Percentiles rank a stretch among this genome's conserved stretches.
Evolutionary conservation across 2,113 vertebrate genomes (phyloP).

Genomic region (Chaetorhynchus papuensis): DNA sequence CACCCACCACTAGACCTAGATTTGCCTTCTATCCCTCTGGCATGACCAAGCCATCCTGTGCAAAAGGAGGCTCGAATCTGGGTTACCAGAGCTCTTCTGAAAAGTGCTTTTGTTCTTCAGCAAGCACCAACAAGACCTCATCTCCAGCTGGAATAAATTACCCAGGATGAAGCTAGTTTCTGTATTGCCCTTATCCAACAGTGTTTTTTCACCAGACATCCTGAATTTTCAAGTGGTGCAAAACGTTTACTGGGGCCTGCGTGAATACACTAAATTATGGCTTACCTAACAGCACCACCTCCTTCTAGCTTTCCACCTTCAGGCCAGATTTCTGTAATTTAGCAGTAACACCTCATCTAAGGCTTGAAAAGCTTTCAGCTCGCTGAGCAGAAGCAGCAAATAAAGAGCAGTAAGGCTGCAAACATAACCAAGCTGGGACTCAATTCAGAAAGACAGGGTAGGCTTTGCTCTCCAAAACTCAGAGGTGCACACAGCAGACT

Average conservation of each 20-base stretch:
- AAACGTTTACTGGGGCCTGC: background rate
- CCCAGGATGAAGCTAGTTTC: background rate
- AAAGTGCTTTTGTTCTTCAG: background rate
- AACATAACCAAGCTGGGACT: background rate
- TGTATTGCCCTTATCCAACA: background rate
- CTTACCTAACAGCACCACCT: background rate
- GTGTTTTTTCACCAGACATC: background rate
- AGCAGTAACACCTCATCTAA: background rate
- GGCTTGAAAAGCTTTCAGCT: background rate
- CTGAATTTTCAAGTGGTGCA: background rate
- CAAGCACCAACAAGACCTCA: background rate
- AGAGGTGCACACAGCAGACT: background rate
- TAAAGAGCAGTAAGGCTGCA: background rate
- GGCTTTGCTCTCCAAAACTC: background rate
- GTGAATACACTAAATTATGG: background rate
- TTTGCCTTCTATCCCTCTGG: background rate
- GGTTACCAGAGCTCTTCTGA: background rate
- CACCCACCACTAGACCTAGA: background rate
- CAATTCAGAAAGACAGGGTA: background rate
- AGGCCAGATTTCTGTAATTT: background rate
- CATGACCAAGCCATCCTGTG: background rate
- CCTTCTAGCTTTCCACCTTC: background rate
- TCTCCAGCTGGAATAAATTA: background rate
- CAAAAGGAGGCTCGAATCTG: background rate
- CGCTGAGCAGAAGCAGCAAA: background rate